Percentiles rank a stretch among this genome's conserved stretches.
Conservation (phyloP, 2,888 invertebrate genomes). For the Nephrotoma appendiculata region DNA sequence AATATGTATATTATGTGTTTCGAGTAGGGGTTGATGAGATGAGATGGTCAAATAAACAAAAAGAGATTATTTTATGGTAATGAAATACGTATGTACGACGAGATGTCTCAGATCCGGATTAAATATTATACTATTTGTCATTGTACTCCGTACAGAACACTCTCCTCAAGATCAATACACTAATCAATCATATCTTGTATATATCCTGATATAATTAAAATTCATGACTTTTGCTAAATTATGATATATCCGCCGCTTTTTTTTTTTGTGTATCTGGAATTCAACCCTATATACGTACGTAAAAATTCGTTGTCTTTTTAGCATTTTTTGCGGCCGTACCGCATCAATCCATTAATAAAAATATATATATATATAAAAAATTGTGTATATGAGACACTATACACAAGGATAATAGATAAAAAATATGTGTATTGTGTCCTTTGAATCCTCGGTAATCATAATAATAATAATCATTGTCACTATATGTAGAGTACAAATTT, state of each 20-base stretch:
- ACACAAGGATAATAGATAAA: not conserved
- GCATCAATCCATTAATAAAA: not conserved
- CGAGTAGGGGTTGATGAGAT: not conserved
- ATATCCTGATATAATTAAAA: not conserved
- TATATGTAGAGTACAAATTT: not conserved
- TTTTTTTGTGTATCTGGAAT: not conserved
- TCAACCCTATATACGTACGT: not conserved
- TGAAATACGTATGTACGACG: not conserved
- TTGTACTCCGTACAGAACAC: not conserved
- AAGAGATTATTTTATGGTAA: not conserved
- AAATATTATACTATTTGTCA: not conserved
- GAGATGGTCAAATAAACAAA: not conserved
- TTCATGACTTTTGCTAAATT: not conserved
- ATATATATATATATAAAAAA: not conserved
- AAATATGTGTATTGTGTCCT: not conserved
- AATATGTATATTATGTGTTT: not conserved
- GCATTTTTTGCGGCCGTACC: not conserved
- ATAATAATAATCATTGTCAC: not conserved
- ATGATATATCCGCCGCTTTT: not conserved
- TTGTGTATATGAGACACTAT: not conserved
- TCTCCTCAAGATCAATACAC: not conserved
- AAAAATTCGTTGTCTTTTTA: not conserved
- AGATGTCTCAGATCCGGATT: not conserved
- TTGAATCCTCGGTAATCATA: not conserved
- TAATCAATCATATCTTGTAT: not conserved